Base-by-base conservation (phyloP, 2,888 invertebrate genomes). In the Eupithecia tripunctaria region DNA sequence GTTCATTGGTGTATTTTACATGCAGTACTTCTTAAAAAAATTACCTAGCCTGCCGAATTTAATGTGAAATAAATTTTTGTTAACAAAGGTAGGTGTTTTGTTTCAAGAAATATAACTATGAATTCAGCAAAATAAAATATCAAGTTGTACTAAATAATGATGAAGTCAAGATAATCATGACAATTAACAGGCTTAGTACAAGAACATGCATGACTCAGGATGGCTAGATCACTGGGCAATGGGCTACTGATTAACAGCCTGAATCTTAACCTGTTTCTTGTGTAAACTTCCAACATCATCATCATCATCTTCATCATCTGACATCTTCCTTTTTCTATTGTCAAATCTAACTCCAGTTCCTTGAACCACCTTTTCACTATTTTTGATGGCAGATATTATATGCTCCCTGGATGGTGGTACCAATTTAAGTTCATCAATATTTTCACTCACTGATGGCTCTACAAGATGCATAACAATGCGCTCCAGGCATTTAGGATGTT, bases 401-500 rank as follows among this genome's bases (percentile, higher is more conserved):
- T 93, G 92, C 81, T 94, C 94, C 81, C 91, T 91, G 2, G 94
- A 93, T 32, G 94, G 94, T 71, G 92, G 89, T 18, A 94, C 89
- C 64, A 94, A 81, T 79, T 91, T 91, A 6, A 94, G 78, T 70
- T 93, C 93, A 72, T 93, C 92, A 71, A 87, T 80, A 77, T 81
- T 90, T 71, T 92, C 91, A 79, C 81, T 86, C 2, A 82, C 82
- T 4, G 92, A 87, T 6, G 93, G 92, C 78, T 92, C 91, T 18
- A 94, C 89, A 25, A 98, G 91, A 83, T 97, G 96, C 83, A 96
- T 95, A 47, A 98, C 96, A 68, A 97, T 97, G 69, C 95, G 95
- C 84, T 97, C 96, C 68, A 97, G 85, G 72, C 96, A 95, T 74
- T 95, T 94, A 0, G 97, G 97, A 90, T 97, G 96, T 84, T 97